phyloP scores from a whole-genome alignment of 2,113 vertebrate species.

The Struthio camelus region DNA sequence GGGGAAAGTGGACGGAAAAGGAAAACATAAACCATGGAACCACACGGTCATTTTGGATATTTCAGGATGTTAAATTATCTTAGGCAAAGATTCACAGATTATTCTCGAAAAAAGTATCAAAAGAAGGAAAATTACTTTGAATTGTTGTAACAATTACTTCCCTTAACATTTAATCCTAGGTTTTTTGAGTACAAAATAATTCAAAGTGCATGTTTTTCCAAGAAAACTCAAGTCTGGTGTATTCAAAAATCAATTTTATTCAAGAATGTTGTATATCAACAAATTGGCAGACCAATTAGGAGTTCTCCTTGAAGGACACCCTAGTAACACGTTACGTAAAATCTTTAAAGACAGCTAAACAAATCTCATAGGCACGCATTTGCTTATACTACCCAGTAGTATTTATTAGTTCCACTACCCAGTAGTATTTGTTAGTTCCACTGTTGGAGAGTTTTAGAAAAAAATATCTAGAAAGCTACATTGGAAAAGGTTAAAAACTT shows the following conservation, averaged over 20 bases:
- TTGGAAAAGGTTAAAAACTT: neutral
- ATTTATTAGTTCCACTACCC: neutral
- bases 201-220: fast-evolving
- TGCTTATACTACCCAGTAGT: fast-evolving
- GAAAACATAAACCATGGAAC: neutral
- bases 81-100: neutral
- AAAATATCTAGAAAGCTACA: neutral
- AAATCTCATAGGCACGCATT: neutral
- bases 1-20: neutral
- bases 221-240: neutral
- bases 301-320: neutral
- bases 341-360: neutral
- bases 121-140: neutral
- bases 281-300: neutral
- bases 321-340: neutral
- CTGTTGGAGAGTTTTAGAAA: neutral
- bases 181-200: neutral
- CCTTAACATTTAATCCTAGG: fast-evolving
- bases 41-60: neutral
- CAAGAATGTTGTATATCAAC: neutral
- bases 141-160: fast-evolving
- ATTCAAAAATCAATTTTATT: neutral
- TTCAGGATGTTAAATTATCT: neutral
- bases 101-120: neutral
- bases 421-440: neutral